Conservation (phyloP, 2,113 vertebrate genomes). For the Meriones unguiculatus region DNA sequence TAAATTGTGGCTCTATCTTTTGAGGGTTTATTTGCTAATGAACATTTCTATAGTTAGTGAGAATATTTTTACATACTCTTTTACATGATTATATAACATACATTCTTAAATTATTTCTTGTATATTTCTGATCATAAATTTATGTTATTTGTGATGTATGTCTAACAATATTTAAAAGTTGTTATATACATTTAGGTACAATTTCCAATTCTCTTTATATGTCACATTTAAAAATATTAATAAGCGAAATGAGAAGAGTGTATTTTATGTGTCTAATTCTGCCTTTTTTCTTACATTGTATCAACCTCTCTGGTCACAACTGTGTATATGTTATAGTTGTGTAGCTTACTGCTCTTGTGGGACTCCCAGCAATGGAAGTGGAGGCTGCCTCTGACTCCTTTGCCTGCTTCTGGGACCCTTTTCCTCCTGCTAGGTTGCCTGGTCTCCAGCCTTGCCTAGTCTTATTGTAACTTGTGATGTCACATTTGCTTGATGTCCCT, state of each 20-base stretch:
- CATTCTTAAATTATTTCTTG: conserved; percentile 10
- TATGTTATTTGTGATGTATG: background rate
- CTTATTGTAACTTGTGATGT: background rate
- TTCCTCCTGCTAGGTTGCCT: background rate
- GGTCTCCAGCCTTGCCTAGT: background rate
- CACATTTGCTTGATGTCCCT: background rate
- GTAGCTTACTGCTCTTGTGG: background rate
- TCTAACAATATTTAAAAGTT: background rate
- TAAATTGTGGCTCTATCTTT: background rate
- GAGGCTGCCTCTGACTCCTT: background rate
- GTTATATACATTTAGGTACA: background rate
- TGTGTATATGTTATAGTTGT: background rate
- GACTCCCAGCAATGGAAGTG: background rate
- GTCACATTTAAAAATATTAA: background rate
- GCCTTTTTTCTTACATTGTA: background rate
- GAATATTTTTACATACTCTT: background rate
- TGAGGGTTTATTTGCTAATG: background rate
- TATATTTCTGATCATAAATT: background rate
- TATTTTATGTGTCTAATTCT: background rate
- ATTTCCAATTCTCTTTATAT: background rate
- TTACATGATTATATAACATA: background rate
- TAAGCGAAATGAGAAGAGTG: background rate
- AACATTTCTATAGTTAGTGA: background rate
- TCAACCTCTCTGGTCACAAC: background rate
- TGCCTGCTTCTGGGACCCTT: background rate